Evolutionary conservation across 2,888 invertebrate species (phyloP), one percentile per base, ranked within the genome.

Genomic region (Iselma pallidipennis): DNA sequence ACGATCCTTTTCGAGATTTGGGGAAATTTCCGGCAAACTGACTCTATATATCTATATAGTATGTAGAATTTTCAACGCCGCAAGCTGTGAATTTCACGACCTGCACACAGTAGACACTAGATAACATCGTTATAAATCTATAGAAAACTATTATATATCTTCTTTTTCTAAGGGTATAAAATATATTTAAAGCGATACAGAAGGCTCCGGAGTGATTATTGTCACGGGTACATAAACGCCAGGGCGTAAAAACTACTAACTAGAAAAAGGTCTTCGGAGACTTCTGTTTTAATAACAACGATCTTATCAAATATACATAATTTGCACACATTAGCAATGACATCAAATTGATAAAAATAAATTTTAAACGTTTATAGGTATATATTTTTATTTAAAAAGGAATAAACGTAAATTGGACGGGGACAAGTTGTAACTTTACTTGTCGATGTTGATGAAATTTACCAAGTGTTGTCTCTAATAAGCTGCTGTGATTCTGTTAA

Each of bases 71-170:
- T 45, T 57, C 57, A 67, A 69, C 64, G 71, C 71, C 64, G 66
- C 63, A 59, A 71, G 64, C 66, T 64, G 66, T 65, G 61, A 69
- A 71, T 68, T 71, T 69, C 68, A 66, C 65, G 70, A 67, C 69
- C 61, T 68, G 68, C 69, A 67, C 66, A 68, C 64, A 72, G 74
- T 76, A 76, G 71, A 77, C 75, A 75, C 74, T 77, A 78, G 73
- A 76, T 78, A 78, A 77, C 78, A 79, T 77, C 70, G 63, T 79
- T 78, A 80, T 79, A 81, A 80, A 80, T 80, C 80, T 80, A 80
- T 81, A 81, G 80, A 81, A 81, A 81, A 81, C 81, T 81, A 81
- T 80, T 71, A 75, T n/a, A n/a, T 78, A 74, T 77, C 69, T 74
- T 75, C 71, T 78, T 73, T 77, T 73, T 73, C 80, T 81, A 80